Conservation (phyloP, 2,888 invertebrate genomes). For the Amphimallon solstitiale region DNA sequence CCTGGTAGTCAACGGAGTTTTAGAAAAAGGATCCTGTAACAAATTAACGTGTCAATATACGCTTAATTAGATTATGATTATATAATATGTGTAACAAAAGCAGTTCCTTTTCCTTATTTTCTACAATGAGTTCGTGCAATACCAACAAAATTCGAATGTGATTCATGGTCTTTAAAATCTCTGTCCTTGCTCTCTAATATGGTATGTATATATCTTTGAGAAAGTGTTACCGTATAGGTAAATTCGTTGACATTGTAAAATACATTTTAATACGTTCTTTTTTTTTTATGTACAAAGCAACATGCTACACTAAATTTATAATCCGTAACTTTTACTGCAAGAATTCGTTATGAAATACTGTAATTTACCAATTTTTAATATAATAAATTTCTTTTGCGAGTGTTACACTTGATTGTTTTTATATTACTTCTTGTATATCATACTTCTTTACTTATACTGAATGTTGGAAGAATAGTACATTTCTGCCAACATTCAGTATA, state of each 20-base stretch:
- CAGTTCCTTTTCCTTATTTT: slow-evolving; percentile 28
- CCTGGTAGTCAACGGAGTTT: slow-evolving; percentile 13
- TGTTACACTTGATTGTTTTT: no score
- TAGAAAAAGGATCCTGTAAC: slow-evolving; percentile 30
- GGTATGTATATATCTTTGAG: not conserved
- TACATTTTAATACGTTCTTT: not conserved
- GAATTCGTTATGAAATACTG: no score
- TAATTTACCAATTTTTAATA: no score
- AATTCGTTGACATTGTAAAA: slow-evolving; percentile 19
- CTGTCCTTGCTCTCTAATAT: slow-evolving; percentile 27
- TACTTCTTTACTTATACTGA: no score
- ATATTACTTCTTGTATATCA: no score
- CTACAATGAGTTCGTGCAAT: slow-evolving; percentile 14
- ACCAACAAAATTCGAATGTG: slow-evolving; percentile 15
- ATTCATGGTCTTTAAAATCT: slow-evolving; percentile 26
- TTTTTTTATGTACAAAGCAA: not conserved
- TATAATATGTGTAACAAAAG: not conserved
- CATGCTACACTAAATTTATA: no score
- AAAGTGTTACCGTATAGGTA: not conserved
- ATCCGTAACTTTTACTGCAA: no score
- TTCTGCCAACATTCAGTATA: no score
- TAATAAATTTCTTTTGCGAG: no score
- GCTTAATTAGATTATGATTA: not conserved
- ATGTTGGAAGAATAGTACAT: no score
- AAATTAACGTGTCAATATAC: slow-evolving; percentile 8